Conservation (phyloP, 2,797 vertebrate species). For the Mus spretus region DNA sequence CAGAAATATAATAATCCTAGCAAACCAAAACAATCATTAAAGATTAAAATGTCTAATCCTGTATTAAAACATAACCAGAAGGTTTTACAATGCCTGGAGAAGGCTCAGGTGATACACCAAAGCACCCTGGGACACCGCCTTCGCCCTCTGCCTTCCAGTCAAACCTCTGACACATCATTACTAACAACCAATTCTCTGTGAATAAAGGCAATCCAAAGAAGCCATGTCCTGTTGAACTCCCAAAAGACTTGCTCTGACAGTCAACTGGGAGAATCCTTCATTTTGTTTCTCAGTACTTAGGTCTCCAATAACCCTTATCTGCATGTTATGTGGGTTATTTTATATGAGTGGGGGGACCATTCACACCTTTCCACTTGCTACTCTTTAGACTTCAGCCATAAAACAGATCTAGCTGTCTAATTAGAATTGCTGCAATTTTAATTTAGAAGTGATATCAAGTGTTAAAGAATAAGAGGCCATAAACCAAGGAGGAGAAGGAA, state of each 20-base stretch:
- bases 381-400: not conserved
- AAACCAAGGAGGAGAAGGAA: not conserved
- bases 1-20: constrained; percentile 19
- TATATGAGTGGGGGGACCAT: not conserved
- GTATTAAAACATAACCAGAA: constrained; percentile 29
- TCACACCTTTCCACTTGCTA: not conserved
- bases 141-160: not conserved
- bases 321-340: not conserved
- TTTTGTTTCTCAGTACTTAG: not conserved
- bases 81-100: not conserved
- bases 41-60: constrained; percentile 37
- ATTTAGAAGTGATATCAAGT: not conserved
- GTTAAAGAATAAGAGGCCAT: not conserved
- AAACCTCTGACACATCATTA: not conserved
- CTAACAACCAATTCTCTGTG: not conserved
- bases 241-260: not conserved
- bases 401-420: not conserved
- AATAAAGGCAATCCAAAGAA: not conserved
- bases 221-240: not conserved
- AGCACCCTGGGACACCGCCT: not conserved
- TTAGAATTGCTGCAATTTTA: not conserved
- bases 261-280: not conserved
- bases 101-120: not conserved
- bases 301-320: not conserved
- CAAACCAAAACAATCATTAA: constrained; percentile 55